These are phyloP conservation scores for Diarsia dahlii DNA, from an alignment of 2,888 invertebrate genomes.

Conservation along the genomic window DNA sequence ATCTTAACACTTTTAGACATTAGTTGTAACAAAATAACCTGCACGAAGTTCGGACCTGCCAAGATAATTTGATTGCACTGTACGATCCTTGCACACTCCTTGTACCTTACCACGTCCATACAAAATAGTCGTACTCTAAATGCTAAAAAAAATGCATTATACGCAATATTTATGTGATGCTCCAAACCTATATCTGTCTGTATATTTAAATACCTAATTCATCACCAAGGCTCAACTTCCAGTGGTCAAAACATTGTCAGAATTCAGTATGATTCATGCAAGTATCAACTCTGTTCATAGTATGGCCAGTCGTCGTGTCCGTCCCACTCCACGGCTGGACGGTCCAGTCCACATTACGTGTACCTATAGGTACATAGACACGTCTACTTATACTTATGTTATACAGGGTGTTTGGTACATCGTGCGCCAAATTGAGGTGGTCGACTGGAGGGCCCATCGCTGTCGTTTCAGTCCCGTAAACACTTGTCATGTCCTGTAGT, in stretches of 20 bases:
- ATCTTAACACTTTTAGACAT: no score
- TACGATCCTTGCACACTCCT: no score
- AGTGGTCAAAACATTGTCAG: background rate
- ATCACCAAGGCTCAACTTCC: no score
- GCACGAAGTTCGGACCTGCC: no score
- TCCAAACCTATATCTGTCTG: no score
- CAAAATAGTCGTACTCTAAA: no score
- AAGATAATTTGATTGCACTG: no score
- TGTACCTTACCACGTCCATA: no score
- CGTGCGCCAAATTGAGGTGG: background rate
- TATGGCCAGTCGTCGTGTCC: slow-evolving; percentile 44
- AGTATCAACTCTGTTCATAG: slow-evolving; percentile 62
- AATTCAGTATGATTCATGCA: slow-evolving; percentile 6
- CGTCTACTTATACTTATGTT: slow-evolving; percentile 52
- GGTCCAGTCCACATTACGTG: slow-evolving; percentile 64
- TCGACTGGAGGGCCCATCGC: background rate
- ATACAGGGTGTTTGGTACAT: slow-evolving; percentile 26
- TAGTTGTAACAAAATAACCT: no score
- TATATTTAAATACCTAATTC: no score
- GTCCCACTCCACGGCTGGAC: slow-evolving; percentile 60
- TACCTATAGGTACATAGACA: slow-evolving; percentile 27
- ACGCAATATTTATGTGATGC: no score
- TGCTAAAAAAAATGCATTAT: no score
- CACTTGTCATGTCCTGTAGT: background rate
- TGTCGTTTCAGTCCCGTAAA: background rate